Evolutionary conservation across 2,888 invertebrate species (phyloP), one percentile per base, ranked within the genome.

Genomic region (Brachyopa scutellaris): DNA sequence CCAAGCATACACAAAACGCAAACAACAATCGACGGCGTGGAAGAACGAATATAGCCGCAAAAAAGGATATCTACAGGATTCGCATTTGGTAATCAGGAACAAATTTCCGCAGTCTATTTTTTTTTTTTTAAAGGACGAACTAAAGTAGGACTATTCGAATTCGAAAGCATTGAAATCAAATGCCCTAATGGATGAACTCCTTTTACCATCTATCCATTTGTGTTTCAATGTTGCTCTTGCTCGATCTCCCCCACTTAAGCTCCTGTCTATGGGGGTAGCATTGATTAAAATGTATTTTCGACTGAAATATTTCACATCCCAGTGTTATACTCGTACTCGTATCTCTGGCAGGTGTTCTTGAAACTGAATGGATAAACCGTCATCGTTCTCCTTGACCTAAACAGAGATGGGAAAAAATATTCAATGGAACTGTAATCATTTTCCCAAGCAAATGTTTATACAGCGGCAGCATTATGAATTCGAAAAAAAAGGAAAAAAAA

Each of bases 11-110:
- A 57, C 33, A 33, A 53, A 66, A 59, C 23, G 59, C 53, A 79
- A 79, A 79, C 31, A 72, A 59, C 66, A 73, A 67, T 61, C 51
- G 66, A 79, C 72, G 73, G 57, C 31, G 78, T 66, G 78, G 73
- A 79, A 79, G 53, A 72, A 38, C 59, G 62, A 72, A 72, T 53
- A 15, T n/a, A 57, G 29, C 15, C 4, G 17, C 47, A 47, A 26
- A 57, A 49, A 13, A 45, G 11, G 17, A 70, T 38, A 64, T 23
- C 61, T 29, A 11, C n/a, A n/a, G 45, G 47, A 33, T 31, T 49
- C 49, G 31, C 40, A 53, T 61, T 47, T 62, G 38, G 45, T 26
- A 66, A 66, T 51, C 55, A 62, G 59, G 23, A 51, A 42, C 45
- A 70, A 49, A 49, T 45, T 61, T 15, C 23, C 45, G 31, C 40